A percentile compares a stretch with the other conserved stretches of the same genome.
phyloP scores from a whole-genome alignment of 2,888 invertebrate genomes.

The Linnaemya vulpina region DNA sequence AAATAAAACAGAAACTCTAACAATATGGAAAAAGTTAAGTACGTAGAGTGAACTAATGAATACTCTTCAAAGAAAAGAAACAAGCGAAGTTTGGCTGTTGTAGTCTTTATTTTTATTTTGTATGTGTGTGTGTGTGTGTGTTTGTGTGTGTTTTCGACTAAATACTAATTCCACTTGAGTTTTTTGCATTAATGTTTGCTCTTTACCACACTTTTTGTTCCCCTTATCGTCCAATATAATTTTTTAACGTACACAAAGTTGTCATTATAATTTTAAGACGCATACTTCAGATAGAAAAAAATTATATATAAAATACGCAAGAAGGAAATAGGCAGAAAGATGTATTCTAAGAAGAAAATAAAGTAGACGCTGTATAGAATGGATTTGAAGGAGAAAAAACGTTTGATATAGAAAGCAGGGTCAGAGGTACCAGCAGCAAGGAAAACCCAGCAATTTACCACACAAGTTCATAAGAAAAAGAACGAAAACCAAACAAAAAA shows the following conservation, averaged over 20 bases:
- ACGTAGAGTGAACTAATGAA: slow-evolving; percentile 66
- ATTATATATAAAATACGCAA: slow-evolving; percentile 27
- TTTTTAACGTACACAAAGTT: slow-evolving; percentile 60
- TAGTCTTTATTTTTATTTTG: slow-evolving; percentile 21
- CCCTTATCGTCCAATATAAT: slow-evolving; percentile 10
- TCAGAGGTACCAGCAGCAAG: slow-evolving; percentile 37
- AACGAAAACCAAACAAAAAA: slow-evolving; percentile 25
- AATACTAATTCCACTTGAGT: slow-evolving; percentile 22
- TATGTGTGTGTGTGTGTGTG: too few species aligned
- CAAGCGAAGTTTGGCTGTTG: slow-evolving; percentile 49
- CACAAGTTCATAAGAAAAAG: slow-evolving; percentile 66
- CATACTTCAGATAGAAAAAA: slow-evolving; percentile 48
- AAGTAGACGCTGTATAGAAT: slow-evolving; percentile 32
- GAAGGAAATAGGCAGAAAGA: slow-evolving; percentile 58
- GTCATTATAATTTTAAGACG: slow-evolving; percentile 70
- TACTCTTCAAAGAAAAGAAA: slow-evolving; percentile 56
- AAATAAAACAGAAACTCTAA: slow-evolving; percentile 49
- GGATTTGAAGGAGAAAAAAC: slow-evolving; percentile 42
- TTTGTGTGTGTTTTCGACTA: slow-evolving; percentile 16
- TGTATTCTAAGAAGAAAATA: slow-evolving; percentile 34
- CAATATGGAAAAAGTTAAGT: slow-evolving; percentile 62
- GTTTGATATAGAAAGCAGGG: slow-evolving; percentile 37
- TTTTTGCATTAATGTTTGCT: slow-evolving; percentile 16
- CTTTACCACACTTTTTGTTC: neutral
- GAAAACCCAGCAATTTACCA: slow-evolving; percentile 65